Base-by-base conservation (phyloP, 2,888 invertebrate genomes). In the Caradrina clavipalpis region DNA sequence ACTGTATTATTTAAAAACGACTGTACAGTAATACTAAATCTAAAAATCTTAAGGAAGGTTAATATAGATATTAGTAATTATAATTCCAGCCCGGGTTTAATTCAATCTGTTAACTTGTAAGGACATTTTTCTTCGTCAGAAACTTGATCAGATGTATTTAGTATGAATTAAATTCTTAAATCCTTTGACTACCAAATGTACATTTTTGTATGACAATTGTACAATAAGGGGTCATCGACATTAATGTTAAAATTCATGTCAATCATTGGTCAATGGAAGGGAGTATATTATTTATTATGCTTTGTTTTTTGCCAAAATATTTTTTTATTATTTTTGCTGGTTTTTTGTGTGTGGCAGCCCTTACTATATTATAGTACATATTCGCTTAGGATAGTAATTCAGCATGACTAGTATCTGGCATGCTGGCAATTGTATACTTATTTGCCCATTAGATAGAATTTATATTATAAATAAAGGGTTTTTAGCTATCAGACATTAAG, bases 291-390 rank as follows among this genome's bases (percentile, higher is more conserved):
- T 17, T 47, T 17, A 57, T 19, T 47, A 35, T 42, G 82, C 81
- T 82, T 82, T 59, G 19, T 5, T 55, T 58, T 63, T 58, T 58
- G 66, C 45, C 21, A 53, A 63, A 7, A 45, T 53, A 7, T 49
- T 26, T 47, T 64, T 56, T 57, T 56, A 26, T 61, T 57, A 26
- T 61, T 68, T 58, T 53, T 47, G 21, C 13, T 49, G 56, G 60
- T 66, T 69, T 62, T 39, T 68, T 81, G 65, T 82, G 72, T 84
- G 75, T 82, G 82, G 54, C 72, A 75, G 57, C 80, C 81, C 73
- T 82, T 15, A 56, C 60, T 73, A 45, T 67, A 59, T 54, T 47
- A 39, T 39, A 45, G 31, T 56, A 59, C 22, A 22, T 67, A 49
- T 73, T 60, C 45, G 57, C 50, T 73, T 45, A 55, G 54, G 31